These are phyloP conservation scores for Drosophila sulfurigaster DNA, from an alignment of 1,140 invertebrate genomes.

Conservation along the genomic window DNA sequence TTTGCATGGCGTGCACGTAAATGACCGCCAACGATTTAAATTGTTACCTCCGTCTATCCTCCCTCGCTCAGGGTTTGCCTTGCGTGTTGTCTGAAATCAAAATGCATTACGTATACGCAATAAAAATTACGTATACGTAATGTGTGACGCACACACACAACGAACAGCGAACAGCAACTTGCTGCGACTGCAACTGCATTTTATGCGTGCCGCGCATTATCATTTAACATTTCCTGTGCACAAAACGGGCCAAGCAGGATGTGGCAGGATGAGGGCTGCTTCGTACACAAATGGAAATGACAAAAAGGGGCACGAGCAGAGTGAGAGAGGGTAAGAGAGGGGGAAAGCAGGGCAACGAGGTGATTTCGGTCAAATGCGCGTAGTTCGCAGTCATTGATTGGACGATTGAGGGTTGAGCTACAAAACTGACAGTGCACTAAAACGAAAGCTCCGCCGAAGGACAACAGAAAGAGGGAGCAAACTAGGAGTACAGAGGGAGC, in stretches of 20 bases:
- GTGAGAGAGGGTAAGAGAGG: neutral
- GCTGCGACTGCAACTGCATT: conserved; percentile 60
- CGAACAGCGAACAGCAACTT: conserved; percentile 8
- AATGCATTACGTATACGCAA: conserved; percentile 82
- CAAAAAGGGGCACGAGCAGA: neutral
- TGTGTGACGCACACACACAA: conserved; percentile 52
- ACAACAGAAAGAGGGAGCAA: no score
- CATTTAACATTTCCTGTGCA: conserved; percentile 80
- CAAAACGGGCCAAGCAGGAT: conserved; percentile 55
- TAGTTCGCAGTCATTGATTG: conserved; percentile 32
- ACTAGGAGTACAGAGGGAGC: neutral
- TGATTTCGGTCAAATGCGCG: conserved; percentile 21
- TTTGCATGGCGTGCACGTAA: conserved; percentile 82
- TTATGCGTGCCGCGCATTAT: conserved; percentile 81
- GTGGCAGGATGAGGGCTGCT: conserved; percentile 34
- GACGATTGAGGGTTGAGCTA: conserved; percentile 32
- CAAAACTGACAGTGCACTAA: conserved; percentile 18
- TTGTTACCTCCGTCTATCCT: conserved; percentile 39
- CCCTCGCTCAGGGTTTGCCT: conserved; percentile 10
- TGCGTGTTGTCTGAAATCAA: conserved; percentile 74
- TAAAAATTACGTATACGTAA: conserved; percentile 80
- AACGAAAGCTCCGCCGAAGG: neutral
- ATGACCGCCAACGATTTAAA: conserved; percentile 81
- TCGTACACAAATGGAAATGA: conserved; percentile 12
- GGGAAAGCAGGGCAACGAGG: neutral